phyloP scores from a whole-genome alignment of 2,888 invertebrate genomes.

The Hylaea fasciaria region DNA sequence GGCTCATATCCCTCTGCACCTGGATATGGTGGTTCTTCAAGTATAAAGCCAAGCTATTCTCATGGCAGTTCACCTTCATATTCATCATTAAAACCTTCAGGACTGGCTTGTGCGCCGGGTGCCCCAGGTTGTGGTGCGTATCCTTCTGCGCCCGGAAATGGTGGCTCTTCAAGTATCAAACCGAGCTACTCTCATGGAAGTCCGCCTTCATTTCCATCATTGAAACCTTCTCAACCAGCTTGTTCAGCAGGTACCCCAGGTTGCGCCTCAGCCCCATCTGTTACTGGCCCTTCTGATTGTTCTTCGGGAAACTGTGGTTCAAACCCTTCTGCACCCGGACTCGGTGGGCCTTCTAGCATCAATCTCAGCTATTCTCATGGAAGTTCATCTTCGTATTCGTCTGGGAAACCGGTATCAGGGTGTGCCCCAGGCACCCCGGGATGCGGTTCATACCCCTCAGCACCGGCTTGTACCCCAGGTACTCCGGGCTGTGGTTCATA shows the following conservation, averaged over 20 bases:
- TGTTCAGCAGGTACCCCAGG: constrained; percentile 2
- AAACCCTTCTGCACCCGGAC: background rate
- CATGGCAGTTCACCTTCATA: constrained; percentile 10
- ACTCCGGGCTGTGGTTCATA: background rate
- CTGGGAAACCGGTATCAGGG: too few species aligned
- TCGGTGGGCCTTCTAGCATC: background rate
- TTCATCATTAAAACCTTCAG: constrained; percentile 3
- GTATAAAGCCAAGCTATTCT: constrained; percentile 16
- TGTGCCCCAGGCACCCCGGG: background rate
- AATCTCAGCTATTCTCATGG: too few species aligned
- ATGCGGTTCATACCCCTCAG: too few species aligned
- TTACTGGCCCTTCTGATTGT: too few species aligned
- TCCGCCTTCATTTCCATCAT: constrained; percentile 2
- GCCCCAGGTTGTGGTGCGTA: constrained; percentile 14
- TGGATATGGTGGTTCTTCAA: constrained; percentile 4
- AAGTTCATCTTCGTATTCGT: too few species aligned
- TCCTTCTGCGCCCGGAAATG: constrained; percentile 1
- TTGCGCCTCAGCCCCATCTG: too few species aligned
- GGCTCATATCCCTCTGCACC: background rate
- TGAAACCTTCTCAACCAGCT: background rate
- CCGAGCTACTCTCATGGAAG: constrained; percentile 12
- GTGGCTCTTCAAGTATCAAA: constrained; percentile 3
- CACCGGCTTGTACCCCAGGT: constrained; percentile 10
- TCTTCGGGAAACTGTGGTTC: too few species aligned
- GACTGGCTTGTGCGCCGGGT: constrained; percentile 7